A percentile compares a stretch with the other conserved stretches of the same genome.
phyloP scores from a whole-genome alignment of 2,888 invertebrate genomes.

The Stenodema calcarata region DNA sequence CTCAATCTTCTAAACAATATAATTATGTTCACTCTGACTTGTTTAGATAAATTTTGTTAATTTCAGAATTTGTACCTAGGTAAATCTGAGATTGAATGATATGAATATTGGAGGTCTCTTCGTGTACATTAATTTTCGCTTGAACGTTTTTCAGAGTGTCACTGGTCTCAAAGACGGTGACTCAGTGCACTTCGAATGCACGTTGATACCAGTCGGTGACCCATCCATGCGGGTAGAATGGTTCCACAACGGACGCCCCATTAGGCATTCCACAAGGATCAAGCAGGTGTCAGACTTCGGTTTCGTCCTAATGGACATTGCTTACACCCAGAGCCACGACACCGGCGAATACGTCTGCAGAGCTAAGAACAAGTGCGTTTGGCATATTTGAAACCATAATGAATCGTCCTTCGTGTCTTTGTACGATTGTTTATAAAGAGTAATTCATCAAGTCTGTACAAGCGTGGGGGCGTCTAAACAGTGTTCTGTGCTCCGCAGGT shows the following conservation, averaged over 20 bases:
- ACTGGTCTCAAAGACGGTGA: conserved; percentile 90
- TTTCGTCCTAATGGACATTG: conserved; percentile 91
- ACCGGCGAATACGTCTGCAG: conserved; percentile 92
- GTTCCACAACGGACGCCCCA: conserved; percentile 91
- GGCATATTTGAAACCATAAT: no score
- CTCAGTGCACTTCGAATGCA: conserved; percentile 94
- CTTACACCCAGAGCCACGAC: conserved; percentile 92
- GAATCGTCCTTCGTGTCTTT: no score
- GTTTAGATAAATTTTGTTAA: no score
- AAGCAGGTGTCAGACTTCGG: conserved; percentile 95
- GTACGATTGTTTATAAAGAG: no score
- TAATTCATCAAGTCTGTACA: no score
- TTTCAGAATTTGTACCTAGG: no score
- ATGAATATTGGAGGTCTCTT: no score
- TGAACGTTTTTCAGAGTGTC: conserved; percentile 67
- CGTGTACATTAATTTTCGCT: no score
- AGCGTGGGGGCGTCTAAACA: no score
- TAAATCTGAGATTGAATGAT: no score
- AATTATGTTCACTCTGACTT: no score
- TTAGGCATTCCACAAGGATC: conserved; percentile 87
- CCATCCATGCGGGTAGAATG: conserved; percentile 94
- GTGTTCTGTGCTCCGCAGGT: conserved; percentile 63
- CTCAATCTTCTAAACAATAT: no score
- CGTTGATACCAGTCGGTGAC: conserved; percentile 90
- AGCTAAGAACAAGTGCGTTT: conserved; percentile 77